These are phyloP conservation scores for Lathamus discolor DNA, from an alignment of 2,113 vertebrate genomes.

Conservation along the genomic window DNA sequence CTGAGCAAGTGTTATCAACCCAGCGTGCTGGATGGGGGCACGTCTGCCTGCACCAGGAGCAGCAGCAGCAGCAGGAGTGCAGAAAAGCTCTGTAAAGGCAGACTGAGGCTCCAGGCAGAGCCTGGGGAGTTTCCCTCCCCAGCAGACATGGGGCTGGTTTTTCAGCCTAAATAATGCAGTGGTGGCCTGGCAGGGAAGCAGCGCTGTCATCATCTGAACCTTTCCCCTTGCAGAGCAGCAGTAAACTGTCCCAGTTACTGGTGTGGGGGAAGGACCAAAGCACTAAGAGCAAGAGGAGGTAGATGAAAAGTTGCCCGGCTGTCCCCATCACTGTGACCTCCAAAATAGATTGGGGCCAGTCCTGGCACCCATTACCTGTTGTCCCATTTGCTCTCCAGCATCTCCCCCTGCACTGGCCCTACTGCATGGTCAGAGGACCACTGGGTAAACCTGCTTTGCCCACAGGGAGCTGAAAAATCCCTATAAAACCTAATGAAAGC, in stretches of 20 bases:
- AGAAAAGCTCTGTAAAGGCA: not conserved
- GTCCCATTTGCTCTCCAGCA: not conserved
- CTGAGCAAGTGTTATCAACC: not conserved
- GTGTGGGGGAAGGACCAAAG: not conserved
- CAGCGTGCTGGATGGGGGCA: not conserved
- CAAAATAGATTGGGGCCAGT: not conserved
- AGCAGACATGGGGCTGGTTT: not conserved
- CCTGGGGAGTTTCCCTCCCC: not conserved
- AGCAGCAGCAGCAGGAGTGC: not conserved
- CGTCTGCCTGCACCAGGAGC: fast-evolving
- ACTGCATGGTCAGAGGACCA: not conserved
- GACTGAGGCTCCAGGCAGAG: not conserved
- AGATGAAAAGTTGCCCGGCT: not conserved
- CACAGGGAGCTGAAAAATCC: not conserved
- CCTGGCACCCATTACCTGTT: not conserved
- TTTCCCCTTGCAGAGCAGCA: not conserved
- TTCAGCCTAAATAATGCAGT: not conserved
- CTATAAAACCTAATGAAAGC: not conserved
- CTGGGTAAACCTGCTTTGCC: not conserved
- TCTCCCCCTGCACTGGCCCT: not conserved
- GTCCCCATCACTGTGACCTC: not conserved
- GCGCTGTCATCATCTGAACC: not conserved
- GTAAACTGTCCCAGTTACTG: not conserved
- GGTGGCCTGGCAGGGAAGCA: not conserved
- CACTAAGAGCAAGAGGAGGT: not conserved